Evolutionary conservation across 2,797 vertebrate genomes (phyloP).

Genomic region (Erithacus rubecula): DNA sequence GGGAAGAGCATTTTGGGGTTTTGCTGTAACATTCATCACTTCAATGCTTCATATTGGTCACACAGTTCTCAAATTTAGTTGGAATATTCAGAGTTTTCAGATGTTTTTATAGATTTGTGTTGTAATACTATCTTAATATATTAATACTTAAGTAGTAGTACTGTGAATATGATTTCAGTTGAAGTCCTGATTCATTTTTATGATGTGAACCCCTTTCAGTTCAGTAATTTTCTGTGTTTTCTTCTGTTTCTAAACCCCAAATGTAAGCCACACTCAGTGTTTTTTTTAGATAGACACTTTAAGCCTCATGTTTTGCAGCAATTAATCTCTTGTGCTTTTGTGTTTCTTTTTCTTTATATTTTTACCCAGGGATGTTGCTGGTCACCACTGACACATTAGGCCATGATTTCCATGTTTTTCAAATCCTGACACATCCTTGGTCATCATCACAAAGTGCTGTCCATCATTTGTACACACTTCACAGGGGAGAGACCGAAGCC

Average conservation of each 20-base stretch:
- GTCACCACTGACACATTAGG: slow-evolving; percentile 95
- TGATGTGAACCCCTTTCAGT: background rate
- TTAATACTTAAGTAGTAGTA: background rate
- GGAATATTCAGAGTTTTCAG: background rate
- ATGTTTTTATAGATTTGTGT: background rate
- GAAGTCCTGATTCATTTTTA: background rate
- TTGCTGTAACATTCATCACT: background rate
- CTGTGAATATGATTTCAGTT: background rate
- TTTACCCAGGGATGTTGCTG: slow-evolving; percentile 90
- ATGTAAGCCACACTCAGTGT: background rate
- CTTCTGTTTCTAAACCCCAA: background rate
- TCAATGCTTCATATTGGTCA: background rate
- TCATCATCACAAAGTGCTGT: slow-evolving; percentile 95
- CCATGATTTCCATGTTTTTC: slow-evolving; percentile 98
- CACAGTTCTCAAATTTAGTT: background rate
- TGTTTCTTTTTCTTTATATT: slow-evolving; percentile 1
- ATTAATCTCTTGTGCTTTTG: slow-evolving; percentile 53
- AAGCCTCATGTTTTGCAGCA: background rate
- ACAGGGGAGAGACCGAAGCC: slow-evolving; percentile 97
- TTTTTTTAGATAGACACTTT: background rate
- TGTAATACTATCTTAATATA: background rate
- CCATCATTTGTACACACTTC: slow-evolving; percentile 96
- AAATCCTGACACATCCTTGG: slow-evolving; percentile 97
- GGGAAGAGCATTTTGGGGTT: background rate
- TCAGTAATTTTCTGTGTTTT: background rate